Evolutionary conservation across 2,888 invertebrate species (phyloP).

Genomic region (Pollenia angustigena): DNA sequence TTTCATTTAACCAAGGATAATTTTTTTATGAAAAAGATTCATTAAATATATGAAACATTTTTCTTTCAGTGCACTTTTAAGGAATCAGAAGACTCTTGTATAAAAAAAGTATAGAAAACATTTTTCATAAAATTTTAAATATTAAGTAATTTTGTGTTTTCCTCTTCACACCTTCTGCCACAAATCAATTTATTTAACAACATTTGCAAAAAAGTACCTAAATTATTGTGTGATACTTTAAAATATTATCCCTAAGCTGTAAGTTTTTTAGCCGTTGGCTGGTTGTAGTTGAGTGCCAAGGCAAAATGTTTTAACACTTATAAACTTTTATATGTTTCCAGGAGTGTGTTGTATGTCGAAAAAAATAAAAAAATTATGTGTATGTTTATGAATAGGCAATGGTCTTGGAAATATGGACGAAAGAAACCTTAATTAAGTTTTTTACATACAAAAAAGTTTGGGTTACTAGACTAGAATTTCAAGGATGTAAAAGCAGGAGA

Average conservation of each 20-base stretch:
- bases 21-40: no score
- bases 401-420: neutral
- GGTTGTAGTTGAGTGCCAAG: constrained; percentile 73
- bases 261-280: constrained; percentile 57
- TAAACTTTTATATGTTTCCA: constrained; percentile 49
- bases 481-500: no score
- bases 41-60: no score
- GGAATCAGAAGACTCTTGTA: neutral
- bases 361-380: neutral
- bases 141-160: neutral
- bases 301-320: constrained; percentile 71
- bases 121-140: neutral
- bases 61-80: no score
- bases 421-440: neutral
- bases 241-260: constrained; percentile 36
- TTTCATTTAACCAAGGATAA: no score
- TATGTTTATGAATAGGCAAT: neutral
- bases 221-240: constrained; percentile 3
- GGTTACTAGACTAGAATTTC: no score
- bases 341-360: constrained; percentile 40
- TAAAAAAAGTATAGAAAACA: neutral
- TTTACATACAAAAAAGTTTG: no score
- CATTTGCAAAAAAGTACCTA: constrained; percentile 27
- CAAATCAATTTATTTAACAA: constrained; percentile 2
- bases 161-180: neutral